phyloP scores from a whole-genome alignment of 2,888 invertebrate genomes.

The Maniola hyperantus region DNA sequence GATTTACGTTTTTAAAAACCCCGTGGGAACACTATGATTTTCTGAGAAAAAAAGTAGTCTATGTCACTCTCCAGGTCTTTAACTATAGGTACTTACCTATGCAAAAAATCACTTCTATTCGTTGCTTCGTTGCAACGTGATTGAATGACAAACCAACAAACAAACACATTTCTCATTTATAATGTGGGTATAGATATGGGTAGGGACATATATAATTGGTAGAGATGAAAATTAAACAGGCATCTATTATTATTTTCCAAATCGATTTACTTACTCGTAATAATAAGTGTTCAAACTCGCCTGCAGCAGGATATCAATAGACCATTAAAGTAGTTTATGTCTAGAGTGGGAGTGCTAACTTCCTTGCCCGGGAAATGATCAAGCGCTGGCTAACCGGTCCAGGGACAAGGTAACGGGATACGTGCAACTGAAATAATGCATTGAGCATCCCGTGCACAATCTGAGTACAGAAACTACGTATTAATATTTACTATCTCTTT shows the following conservation, averaged over 20 bases:
- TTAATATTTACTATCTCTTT: slow-evolving; percentile 3
- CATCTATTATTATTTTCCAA: not conserved
- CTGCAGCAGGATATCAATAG: not conserved
- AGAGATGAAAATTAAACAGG: no score
- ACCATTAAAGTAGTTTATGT: slow-evolving; percentile 14
- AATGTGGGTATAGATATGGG: no score
- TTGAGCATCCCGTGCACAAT: slow-evolving; percentile 16
- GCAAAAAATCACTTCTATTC: no score
- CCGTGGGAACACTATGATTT: no score
- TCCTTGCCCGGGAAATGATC: slow-evolving; percentile 46
- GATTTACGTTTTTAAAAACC: no score
- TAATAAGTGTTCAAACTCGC: slow-evolving; percentile 4
- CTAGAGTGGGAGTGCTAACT: slow-evolving; percentile 41
- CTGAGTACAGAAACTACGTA: not conserved
- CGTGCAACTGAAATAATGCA: slow-evolving; percentile 21
- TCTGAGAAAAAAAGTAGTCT: no score
- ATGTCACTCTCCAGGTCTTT: no score
- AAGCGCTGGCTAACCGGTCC: slow-evolving; percentile 42
- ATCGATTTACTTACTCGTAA: slow-evolving; percentile 8
- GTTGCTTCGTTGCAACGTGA: no score
- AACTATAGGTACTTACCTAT: no score
- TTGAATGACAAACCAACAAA: no score
- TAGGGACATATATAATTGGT: no score
- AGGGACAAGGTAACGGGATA: slow-evolving; percentile 43
- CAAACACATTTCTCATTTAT: no score